phyloP scores from a whole-genome alignment of 2,888 invertebrate genomes.

The Acrobasis suavella region DNA sequence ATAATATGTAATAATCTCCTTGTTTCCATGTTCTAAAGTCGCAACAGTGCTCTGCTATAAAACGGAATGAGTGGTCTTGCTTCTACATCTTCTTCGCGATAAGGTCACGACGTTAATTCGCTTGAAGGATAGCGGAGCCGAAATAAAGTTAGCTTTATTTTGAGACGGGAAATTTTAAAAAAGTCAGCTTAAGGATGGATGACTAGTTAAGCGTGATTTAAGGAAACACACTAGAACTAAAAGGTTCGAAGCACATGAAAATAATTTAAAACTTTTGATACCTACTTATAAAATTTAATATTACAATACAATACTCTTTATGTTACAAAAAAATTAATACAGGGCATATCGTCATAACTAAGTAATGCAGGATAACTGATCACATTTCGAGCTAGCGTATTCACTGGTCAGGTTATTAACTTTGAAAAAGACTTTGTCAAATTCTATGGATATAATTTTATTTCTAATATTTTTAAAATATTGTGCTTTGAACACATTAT shows the following conservation, averaged over 20 bases:
- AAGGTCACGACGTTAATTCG: constrained; percentile 24
- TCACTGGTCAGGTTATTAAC: too few relatives aligned
- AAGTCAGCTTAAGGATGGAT: neutral
- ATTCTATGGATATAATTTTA: neutral
- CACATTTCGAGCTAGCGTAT: too few relatives aligned
- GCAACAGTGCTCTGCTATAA: constrained; percentile 41
- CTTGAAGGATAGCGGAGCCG: constrained; percentile 14
- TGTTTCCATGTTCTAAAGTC: neutral
- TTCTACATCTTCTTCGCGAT: constrained; percentile 22
- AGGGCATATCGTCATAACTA: too few relatives aligned
- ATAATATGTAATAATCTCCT: neutral
- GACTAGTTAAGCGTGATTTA: neutral
- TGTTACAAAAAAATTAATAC: too few relatives aligned
- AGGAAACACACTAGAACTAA: neutral
- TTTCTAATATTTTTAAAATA: too few relatives aligned
- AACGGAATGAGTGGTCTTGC: constrained; percentile 38
- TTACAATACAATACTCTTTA: too few relatives aligned
- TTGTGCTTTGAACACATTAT: too few relatives aligned
- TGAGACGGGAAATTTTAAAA: neutral
- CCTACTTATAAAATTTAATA: too few relatives aligned
- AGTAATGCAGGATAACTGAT: too few relatives aligned
- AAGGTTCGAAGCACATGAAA: too few relatives aligned
- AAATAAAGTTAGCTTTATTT: constrained; percentile 19
- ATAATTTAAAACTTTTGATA: too few relatives aligned
- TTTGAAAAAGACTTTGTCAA: too few relatives aligned